These are phyloP conservation scores for Sinelater perroti DNA, from an alignment of 2,888 invertebrate genomes.

Conservation along the genomic window DNA sequence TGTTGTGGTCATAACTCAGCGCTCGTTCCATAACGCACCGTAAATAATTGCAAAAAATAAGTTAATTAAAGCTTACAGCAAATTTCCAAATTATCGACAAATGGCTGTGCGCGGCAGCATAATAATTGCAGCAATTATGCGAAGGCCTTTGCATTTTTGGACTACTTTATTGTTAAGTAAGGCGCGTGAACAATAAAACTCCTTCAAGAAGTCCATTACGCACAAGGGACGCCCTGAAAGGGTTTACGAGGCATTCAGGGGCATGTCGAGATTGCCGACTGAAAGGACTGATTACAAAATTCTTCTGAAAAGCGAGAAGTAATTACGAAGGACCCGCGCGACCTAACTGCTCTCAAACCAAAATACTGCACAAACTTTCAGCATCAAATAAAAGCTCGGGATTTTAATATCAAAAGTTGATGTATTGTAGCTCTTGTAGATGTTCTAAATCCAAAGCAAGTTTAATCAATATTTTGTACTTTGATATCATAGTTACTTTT, in stretches of 20 bases:
- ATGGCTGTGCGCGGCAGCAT: too few relatives aligned
- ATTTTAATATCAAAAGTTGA: too few relatives aligned
- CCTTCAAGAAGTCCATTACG: slow-evolving; percentile 27
- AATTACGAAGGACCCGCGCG: slow-evolving; percentile 43
- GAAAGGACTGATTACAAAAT: slow-evolving; percentile 54
- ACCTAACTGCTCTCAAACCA: slow-evolving; percentile 8
- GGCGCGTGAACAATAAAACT: slow-evolving; percentile 24
- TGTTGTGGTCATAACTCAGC: too few relatives aligned
- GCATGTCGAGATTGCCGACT: slow-evolving; percentile 48
- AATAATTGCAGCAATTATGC: neutral
- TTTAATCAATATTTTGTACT: too few relatives aligned
- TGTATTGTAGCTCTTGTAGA: too few relatives aligned
- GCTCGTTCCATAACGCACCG: too few relatives aligned
- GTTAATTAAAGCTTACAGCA: too few relatives aligned
- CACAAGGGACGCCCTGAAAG: slow-evolving; percentile 39
- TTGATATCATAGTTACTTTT: too few relatives aligned
- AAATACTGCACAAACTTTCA: slow-evolving; percentile 12
- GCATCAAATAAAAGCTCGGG: too few relatives aligned
- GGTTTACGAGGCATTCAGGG: slow-evolving; percentile 49
- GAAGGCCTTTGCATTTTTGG: neutral
- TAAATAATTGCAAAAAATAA: too few relatives aligned
- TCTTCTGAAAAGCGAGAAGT: slow-evolving; percentile 51
- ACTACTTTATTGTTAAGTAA: slow-evolving; percentile 8
- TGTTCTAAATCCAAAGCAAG: too few relatives aligned
- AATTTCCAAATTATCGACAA: too few relatives aligned